These are phyloP conservation scores for Empidonax alnorum DNA, from an alignment of 2,113 vertebrate species.

Conservation along the genomic window DNA sequence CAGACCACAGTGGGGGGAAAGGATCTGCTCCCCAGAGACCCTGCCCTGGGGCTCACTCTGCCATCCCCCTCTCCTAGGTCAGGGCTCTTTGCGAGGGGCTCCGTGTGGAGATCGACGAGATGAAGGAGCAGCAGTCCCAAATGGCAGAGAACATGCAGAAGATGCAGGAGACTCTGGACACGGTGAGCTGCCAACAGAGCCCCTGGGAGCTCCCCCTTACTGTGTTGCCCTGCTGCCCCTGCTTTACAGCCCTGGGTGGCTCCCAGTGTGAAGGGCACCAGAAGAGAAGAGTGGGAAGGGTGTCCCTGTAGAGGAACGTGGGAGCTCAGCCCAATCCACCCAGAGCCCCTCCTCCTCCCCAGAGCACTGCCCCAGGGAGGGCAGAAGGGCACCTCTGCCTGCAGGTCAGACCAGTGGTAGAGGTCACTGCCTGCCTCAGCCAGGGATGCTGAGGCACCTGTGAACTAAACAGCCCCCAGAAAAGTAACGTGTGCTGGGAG, in stretches of 20 bases:
- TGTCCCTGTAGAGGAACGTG: neutral
- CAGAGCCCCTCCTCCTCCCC: neutral
- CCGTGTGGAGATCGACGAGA: constrained; percentile 47
- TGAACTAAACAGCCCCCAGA: neutral
- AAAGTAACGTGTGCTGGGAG: neutral
- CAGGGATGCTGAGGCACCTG: neutral
- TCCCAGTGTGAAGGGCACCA: neutral
- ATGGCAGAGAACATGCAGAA: constrained; percentile 51
- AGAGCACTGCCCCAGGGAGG: accelerated
- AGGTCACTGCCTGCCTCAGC: neutral
- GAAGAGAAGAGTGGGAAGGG: neutral
- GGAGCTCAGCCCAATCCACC: neutral
- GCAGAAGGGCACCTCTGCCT: neutral
- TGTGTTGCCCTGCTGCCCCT: neutral
- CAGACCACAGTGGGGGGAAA: neutral
- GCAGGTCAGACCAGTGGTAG: neutral
- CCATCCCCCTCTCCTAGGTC: constrained; percentile 38
- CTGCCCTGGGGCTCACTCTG: neutral
- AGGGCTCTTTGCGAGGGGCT: constrained; percentile 63
- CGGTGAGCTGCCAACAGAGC: neutral
- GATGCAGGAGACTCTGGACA: neutral
- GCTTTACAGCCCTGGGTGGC: neutral
- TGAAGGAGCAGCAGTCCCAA: constrained; percentile 40
- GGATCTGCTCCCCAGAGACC: neutral
- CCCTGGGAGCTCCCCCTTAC: neutral